A percentile compares a stretch with the other conserved stretches of the same genome.
phyloP scores from a whole-genome alignment of 2,113 vertebrate species.

The Leptodactylus fuscus region DNA sequence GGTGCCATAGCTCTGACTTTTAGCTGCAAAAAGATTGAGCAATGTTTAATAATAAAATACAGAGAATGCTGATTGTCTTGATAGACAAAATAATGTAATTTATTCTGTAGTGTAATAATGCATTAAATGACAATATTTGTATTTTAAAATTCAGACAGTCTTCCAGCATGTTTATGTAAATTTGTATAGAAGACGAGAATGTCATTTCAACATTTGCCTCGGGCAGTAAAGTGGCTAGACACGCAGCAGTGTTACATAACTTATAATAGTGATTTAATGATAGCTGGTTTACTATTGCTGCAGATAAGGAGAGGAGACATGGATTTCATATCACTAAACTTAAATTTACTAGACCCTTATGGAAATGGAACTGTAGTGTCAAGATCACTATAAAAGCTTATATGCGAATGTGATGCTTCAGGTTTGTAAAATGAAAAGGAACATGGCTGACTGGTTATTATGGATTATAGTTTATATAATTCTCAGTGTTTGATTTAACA shows the following conservation, averaged over 20 bases:
- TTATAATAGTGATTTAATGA: constrained; percentile 31
- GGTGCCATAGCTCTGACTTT: too few species aligned
- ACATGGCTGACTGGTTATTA: background rate
- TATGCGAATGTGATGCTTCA: background rate
- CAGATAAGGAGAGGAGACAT: background rate
- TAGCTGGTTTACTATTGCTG: background rate
- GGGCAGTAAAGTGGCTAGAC: background rate
- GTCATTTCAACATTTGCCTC: constrained; percentile 2
- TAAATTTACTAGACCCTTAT: background rate
- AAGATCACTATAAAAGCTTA: background rate
- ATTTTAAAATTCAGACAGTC: background rate
- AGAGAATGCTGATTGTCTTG: background rate
- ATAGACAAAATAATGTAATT: background rate
- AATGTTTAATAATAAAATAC: too few species aligned
- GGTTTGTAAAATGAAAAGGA: background rate
- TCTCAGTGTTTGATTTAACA: background rate
- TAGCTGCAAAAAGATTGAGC: too few species aligned
- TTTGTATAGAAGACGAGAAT: background rate
- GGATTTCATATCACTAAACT: background rate
- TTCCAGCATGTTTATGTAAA: constrained; percentile 16
- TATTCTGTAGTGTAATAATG: background rate
- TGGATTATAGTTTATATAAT: background rate
- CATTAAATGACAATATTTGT: background rate
- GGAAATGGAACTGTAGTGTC: background rate
- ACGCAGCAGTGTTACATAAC: constrained; percentile 1